Percentiles rank a stretch among this genome's conserved stretches.
These are phyloP conservation scores for Drosophila histrio DNA, from an alignment of 2,888 invertebrate genomes.

Conservation along the genomic window DNA sequence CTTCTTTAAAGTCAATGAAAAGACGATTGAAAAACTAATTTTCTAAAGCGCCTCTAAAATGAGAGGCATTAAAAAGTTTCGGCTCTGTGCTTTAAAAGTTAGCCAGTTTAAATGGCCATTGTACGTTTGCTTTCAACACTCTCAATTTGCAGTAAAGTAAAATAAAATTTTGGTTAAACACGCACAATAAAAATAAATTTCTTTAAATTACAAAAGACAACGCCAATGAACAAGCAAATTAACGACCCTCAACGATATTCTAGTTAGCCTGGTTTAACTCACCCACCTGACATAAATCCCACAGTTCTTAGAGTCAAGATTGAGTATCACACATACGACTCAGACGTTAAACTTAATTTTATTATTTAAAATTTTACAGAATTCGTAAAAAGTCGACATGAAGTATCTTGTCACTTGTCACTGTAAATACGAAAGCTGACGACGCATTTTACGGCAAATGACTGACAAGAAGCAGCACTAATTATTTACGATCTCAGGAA, in stretches of 20 bases:
- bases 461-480: slow-evolving; percentile 54
- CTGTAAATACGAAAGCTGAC: slow-evolving; percentile 1
- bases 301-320: not conserved
- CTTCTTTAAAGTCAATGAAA: not conserved
- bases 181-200: slow-evolving; percentile 21
- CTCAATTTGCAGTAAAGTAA: slow-evolving; percentile 16
- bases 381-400: slow-evolving; percentile 48
- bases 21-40: slow-evolving; percentile 40
- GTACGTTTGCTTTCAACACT: not conserved
- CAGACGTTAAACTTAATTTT: slow-evolving; percentile 57
- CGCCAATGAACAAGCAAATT: slow-evolving; percentile 4
- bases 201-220: slow-evolving; percentile 5
- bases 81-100: slow-evolving; percentile 12
- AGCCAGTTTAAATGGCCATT: slow-evolving; percentile 3
- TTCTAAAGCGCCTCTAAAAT: slow-evolving; percentile 15
- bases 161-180: not conserved
- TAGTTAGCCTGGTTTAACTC: slow-evolving; percentile 4
- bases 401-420: slow-evolving; percentile 33
- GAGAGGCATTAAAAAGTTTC: slow-evolving; percentile 38
- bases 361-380: slow-evolving; percentile 51
- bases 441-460: slow-evolving; percentile 24
- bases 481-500: slow-evolving; percentile 70
- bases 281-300: not conserved
- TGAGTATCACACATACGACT: not conserved
- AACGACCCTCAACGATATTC: not conserved